A percentile compares a stretch with the other conserved stretches of the same genome.
phyloP scores from a whole-genome alignment of 2,797 vertebrate species.

The Lacerta viridis region DNA sequence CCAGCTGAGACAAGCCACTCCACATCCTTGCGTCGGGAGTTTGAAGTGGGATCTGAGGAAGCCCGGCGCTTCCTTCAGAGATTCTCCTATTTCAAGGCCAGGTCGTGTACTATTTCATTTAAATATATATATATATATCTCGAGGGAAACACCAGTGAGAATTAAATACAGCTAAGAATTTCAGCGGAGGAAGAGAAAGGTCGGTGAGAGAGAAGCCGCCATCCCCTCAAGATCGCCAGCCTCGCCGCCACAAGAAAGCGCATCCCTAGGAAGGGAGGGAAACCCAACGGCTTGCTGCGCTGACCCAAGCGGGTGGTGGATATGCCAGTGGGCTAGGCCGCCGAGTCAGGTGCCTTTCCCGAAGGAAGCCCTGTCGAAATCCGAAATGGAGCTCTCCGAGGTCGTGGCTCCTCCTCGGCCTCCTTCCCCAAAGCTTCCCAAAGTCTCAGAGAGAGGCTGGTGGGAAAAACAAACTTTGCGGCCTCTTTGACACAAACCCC shows the following conservation, averaged over 20 bases:
- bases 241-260: neutral
- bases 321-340: too few relatives aligned
- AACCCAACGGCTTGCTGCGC: neutral
- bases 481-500: neutral
- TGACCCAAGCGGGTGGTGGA: too few relatives aligned
- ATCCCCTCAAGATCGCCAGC: too few relatives aligned
- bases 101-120: neutral
- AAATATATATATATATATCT: too few relatives aligned
- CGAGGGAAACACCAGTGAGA: too few relatives aligned
- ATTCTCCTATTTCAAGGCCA: neutral
- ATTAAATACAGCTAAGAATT: too few relatives aligned
- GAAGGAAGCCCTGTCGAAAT: neutral
- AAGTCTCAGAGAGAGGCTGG: neutral
- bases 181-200: neutral
- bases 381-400: neutral
- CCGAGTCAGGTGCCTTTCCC: neutral
- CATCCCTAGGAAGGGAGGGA: neutral
- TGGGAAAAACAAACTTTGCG: neutral
- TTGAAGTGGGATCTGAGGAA: neutral
- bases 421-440: too few relatives aligned
- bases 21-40: neutral
- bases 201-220: neutral
- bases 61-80: neutral
- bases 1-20: neutral
- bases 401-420: too few relatives aligned